A percentile compares a stretch with the other conserved stretches of the same genome.
Conservation (phyloP, 2,113 vertebrate species). For the Dasyurus viverrinus region DNA sequence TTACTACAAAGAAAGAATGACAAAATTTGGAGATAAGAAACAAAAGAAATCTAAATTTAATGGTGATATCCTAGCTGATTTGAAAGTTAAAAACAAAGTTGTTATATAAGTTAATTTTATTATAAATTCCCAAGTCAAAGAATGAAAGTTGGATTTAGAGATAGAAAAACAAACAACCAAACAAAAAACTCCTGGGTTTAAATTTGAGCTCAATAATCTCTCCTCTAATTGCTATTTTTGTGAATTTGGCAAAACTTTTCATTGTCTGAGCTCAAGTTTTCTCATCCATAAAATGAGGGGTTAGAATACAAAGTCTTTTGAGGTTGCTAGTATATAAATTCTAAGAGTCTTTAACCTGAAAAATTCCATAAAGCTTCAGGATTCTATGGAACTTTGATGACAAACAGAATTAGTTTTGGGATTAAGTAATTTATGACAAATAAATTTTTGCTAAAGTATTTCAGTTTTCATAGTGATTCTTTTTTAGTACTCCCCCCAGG, state of each 20-base stretch:
- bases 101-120: neutral
- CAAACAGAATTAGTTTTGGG: neutral
- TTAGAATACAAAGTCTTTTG: neutral
- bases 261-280: neutral
- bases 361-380: neutral
- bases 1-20: neutral
- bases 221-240: neutral
- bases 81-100: neutral
- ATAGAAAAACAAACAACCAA: neutral
- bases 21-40: neutral
- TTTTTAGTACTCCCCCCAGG: neutral
- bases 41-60: neutral
- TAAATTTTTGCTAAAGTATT: neutral
- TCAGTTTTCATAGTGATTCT: neutral
- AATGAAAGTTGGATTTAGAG: neutral
- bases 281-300: neutral
- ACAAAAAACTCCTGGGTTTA: neutral
- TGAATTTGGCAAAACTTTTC: neutral
- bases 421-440: neutral
- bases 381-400: neutral
- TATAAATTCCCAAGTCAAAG: neutral
- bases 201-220: neutral
- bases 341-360: neutral
- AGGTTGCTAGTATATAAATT: neutral
- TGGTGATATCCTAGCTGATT: neutral